Base-by-base conservation (phyloP, 2,113 vertebrate species). In the Ptilonorhynchus violaceus region DNA sequence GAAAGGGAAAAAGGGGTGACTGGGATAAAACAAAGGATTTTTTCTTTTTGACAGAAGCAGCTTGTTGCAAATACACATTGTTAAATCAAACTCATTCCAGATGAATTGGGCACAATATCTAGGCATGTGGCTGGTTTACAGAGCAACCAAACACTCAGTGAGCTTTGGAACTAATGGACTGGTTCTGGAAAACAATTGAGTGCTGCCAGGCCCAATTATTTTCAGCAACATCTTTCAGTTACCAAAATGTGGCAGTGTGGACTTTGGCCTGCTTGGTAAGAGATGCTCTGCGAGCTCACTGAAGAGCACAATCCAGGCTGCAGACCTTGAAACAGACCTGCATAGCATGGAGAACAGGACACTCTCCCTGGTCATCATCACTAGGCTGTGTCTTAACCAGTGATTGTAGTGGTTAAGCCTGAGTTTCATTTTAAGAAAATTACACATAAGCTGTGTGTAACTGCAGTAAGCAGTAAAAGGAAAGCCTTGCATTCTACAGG, bases 121-220 rank as follows among this genome's bases (percentile, higher is more conserved):
- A 97, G 95, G 92, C 97, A 97, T 97, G 97, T 97, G 98, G 96
- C 97, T 92, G 95, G 11, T 78, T 96, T 96, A 72, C 30, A 89
- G 95, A 93, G 73, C 93, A 39, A 91, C 88, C 89, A 80, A 92
- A 94, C 95, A 94, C 78, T 85, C 94, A 39, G 80, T 28, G 55
- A 88, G 97, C 23, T 46, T 97, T 95, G 97, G 97, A 97, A 94
- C 88, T 95, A 81, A 96, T 62, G 88, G 94, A 75, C 92, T 88
- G 82, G 55, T 77, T 96, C 96, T 98, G 97, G 98, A 98, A 96
- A 88, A 35, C 2, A 88, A 70, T 82, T 19, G 88, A 93, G 69
- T 13, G 92, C 96, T 98, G 98, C 98, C 98, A 98, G 96, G 89
- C 93, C 93, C 96, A 98, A 98, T 98, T 98, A 98, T 98, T 98